These are phyloP conservation scores for Rhingia rostrata DNA, from an alignment of 2,888 invertebrate species.

Conservation along the genomic window DNA sequence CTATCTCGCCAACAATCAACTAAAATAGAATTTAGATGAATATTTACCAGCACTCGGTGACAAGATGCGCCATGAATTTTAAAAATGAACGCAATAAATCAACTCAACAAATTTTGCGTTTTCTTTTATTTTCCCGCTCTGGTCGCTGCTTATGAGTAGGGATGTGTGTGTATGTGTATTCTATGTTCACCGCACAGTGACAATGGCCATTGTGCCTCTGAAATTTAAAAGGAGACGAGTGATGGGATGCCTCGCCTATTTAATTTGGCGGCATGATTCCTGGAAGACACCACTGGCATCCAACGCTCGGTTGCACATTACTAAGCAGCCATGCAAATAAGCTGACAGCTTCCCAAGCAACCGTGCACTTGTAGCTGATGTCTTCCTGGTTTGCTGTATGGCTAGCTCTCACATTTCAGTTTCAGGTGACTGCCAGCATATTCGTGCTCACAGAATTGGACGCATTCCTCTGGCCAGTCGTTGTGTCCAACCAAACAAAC, in stretches of 20 bases:
- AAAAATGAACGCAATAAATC: constrained; percentile 66
- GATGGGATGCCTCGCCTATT: constrained; percentile 58
- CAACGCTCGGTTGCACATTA: constrained; percentile 44
- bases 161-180: neutral
- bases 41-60: constrained; percentile 44
- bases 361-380: constrained; percentile 62
- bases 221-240: constrained; percentile 47
- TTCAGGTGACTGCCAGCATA: constrained; percentile 69
- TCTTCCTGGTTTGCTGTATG: constrained; percentile 73
- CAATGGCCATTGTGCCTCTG: constrained; percentile 41
- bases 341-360: constrained; percentile 65
- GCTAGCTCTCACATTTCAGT: constrained; percentile 53
- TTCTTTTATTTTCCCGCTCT: constrained; percentile 10
- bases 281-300: constrained; percentile 55
- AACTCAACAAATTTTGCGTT: constrained; percentile 48
- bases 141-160: no score
- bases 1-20: constrained; percentile 50
- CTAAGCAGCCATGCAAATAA: constrained; percentile 69
- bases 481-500: constrained; percentile 15
- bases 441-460: no score
- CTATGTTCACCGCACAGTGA: no score
- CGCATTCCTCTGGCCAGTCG: no score
- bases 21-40: constrained; percentile 61
- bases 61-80: constrained; percentile 62
- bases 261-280: constrained; percentile 72